These are phyloP conservation scores for Mormyrops attenuatus DNA, from an alignment of 2,797 vertebrate species.

Conservation along the genomic window DNA sequence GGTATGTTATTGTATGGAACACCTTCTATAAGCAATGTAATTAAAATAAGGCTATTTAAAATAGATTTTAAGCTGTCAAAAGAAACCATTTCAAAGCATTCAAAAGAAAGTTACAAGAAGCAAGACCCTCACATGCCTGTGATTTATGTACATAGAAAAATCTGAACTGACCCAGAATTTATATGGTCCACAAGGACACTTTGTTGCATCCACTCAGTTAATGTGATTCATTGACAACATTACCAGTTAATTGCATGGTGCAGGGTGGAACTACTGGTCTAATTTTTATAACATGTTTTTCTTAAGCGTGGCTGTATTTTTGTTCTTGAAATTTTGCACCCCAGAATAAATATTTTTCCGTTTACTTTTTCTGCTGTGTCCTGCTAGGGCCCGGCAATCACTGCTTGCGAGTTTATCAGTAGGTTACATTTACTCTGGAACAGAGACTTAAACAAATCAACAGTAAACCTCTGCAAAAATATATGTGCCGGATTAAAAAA, in stretches of 20 bases:
- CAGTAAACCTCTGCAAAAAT: not conserved
- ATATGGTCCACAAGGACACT: not conserved
- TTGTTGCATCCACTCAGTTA: not conserved
- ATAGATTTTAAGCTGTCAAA: not conserved
- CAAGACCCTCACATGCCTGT: not conserved
- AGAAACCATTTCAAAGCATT: not conserved
- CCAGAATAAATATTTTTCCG: not conserved
- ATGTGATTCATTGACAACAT: conserved; percentile 9
- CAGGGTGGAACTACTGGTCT: not conserved
- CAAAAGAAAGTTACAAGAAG: not conserved
- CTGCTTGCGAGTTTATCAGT: not conserved
- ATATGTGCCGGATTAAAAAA: not conserved
- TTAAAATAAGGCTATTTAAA: not conserved
- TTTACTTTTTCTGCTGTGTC: conserved; percentile 3
- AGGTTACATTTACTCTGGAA: not conserved
- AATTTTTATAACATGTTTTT: conserved; percentile 5
- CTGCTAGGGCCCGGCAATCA: not conserved
- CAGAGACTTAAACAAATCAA: not conserved
- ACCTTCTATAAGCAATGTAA: not conserved
- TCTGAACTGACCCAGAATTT: not conserved
- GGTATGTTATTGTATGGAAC: not conserved
- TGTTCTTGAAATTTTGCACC: conserved; percentile 3
- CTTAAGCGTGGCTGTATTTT: not conserved
- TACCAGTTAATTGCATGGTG: not conserved
- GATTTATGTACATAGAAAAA: conserved; percentile 1